phyloP scores from a whole-genome alignment of 2,113 vertebrate genomes.

The Casuarius casuarius region DNA sequence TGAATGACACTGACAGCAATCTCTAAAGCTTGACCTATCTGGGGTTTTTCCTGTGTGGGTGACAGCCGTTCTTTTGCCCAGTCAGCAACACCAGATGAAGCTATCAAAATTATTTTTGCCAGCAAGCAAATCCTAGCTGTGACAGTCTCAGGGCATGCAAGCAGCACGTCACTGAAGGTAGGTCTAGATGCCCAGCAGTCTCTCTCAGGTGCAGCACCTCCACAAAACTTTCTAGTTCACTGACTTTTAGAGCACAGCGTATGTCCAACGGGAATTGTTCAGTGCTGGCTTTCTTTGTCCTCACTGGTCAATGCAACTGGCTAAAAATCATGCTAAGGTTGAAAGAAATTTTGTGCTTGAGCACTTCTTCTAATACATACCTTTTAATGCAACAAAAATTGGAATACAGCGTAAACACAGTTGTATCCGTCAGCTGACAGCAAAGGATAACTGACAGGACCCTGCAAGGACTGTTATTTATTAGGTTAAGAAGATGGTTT shows the following conservation, averaged over 20 bases:
- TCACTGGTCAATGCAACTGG: background rate
- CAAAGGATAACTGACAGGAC: background rate
- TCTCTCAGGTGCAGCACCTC: background rate
- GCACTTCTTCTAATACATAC: background rate
- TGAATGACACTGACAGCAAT: background rate
- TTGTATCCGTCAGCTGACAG: background rate
- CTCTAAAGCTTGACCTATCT: background rate
- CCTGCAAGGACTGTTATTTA: background rate
- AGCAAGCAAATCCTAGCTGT: background rate
- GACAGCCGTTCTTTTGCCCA: background rate
- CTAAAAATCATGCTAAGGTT: background rate
- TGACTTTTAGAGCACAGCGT: background rate
- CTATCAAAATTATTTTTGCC: background rate
- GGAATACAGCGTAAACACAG: background rate
- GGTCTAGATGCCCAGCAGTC: rapidly evolving
- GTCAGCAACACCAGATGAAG: background rate
- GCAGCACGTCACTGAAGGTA: background rate
- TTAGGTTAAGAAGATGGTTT: background rate
- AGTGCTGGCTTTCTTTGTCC: background rate
- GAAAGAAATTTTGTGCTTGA: background rate
- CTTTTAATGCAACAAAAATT: background rate
- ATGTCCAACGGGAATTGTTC: background rate
- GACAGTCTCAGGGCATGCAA: background rate
- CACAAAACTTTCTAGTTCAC: background rate
- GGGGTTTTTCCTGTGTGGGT: background rate